Base-by-base conservation (phyloP, 2,888 invertebrate genomes). In the Acronicta psi region DNA sequence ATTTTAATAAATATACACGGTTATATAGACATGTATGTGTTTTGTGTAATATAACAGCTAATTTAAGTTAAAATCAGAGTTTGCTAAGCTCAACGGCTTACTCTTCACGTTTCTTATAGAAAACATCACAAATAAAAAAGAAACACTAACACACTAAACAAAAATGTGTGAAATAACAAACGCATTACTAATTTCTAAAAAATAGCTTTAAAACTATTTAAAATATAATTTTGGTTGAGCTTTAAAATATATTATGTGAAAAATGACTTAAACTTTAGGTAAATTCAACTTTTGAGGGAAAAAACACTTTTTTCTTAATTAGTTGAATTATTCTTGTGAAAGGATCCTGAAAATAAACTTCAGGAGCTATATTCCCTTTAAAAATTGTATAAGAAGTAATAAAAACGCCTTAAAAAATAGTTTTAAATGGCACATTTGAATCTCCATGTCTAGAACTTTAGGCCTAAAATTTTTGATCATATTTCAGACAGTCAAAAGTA, bases 391-490 rank as follows among this genome's bases (percentile, higher is more conserved):
- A 4, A 7, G 18, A 54, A 36, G 6, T 7, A 9, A 6, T 11
- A 2, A 20, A 10, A 45, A 42, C 11, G 9, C 2, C 25, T 0
- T 13, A 16, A 6, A 6, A 43, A 25, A 18, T 0, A 2, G 2
- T 29, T 25, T 10, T 2, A 2, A 0, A 14, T 8, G 2, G 14
- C 0, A 36, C n/a, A 2, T 17, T n/a, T 34, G 7, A 23, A 29
- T 51, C 20, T 57, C 6, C 2, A 4, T 9, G 0, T 0, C n/a
- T 20, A 31, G 38, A 6, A 42, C 7, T 54, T 46, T 71, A 71
- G 73, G 71, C 73, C 71, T 73, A 71, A 69, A 71, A 7, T 37
- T 54, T 14, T 16, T 29, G 25, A 42, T 34, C 11, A 40, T 46
- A 47, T 40, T 41, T 45, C 20, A 1, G 37, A 41, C 16, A 38